phyloP scores from a whole-genome alignment of 2,113 vertebrate genomes.

The Collichthys lucidus region DNA sequence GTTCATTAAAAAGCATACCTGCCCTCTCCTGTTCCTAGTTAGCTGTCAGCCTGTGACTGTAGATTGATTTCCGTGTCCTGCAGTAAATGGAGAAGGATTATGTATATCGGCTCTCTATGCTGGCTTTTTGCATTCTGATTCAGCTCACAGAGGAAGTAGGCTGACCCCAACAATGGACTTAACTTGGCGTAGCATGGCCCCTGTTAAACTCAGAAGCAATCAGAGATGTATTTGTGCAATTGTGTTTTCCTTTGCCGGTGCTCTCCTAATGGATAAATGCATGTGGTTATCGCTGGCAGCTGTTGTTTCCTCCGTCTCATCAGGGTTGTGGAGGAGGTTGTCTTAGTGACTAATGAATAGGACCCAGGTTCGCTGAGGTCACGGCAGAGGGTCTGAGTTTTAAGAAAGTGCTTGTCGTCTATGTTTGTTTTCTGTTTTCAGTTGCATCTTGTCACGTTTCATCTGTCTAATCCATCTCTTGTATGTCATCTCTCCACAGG shows the following conservation, averaged over 20 bases:
- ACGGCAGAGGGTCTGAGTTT: conserved; percentile 25
- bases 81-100: conserved; percentile 59
- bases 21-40: conserved; percentile 55
- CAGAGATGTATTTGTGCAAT: conserved; percentile 54
- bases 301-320: conserved; percentile 71
- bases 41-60: conserved; percentile 57
- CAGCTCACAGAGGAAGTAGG: conserved; percentile 54
- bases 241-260: conserved; percentile 50
- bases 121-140: conserved; percentile 38
- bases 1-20: conserved; percentile 76
- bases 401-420: background rate
- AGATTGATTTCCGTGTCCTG: conserved; percentile 66
- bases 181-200: conserved; percentile 32
- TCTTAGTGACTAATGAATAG: conserved; percentile 59
- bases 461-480: conserved; percentile 39
- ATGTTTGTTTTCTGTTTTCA: conserved; percentile 22
- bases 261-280: conserved; percentile 68
- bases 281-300: conserved; percentile 64
- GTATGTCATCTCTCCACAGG: conserved; percentile 81
- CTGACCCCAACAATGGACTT: conserved; percentile 45
- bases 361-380: conserved; percentile 56
- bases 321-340: conserved; percentile 63
- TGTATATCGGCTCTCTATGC: conserved; percentile 32
- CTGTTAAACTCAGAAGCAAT: conserved; percentile 38
- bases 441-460: conserved; percentile 23